Base-by-base conservation (phyloP, 2,113 vertebrate genomes). In the Etheostoma spectabile region DNA sequence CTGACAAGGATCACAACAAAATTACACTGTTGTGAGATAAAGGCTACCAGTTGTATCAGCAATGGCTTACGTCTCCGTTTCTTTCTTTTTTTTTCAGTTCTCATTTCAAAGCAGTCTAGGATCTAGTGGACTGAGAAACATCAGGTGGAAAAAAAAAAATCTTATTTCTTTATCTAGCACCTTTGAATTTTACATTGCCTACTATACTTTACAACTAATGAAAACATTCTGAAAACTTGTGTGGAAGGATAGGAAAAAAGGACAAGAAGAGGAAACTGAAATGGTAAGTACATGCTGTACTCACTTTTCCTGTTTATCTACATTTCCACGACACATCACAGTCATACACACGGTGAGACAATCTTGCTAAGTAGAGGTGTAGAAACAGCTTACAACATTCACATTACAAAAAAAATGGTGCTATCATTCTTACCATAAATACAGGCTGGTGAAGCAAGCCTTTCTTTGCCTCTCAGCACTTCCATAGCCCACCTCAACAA, bases 1-100 rank as follows among this genome's bases (percentile, higher is more conserved):
- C 33, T 24, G 18, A 74, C 55, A 65, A 76, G 19, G 3, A 76
- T 57, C 35, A 42, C 38, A 74, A 73, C 63, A 88, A 62, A 83
- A 79, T 61, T 48, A 5, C 51, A 51, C 27, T 22, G 79, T 27
- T 65, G 53, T 59, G 81, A 63, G 24, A 68, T 1, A 4, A 16
- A 74, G 21, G 62, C 77, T 59, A 59, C 57, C 18, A 33, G 21
- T 62, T 14, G 59, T 57, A 12, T 18, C n/a, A 7, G 35, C 12
- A 12, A 13, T 11, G 22, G 16, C 21, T 61, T 15, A 33, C 30
- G 38, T 60, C 3, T 52, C 21, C 8, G 5, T 60, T 55, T 79
- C 19, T 57, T 8, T 76, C 6, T 3, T 4, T 30, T 4, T 30
- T 30, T 45, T 33, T 69, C 3, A 13, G 2, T 45, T 33, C 24